A percentile compares a stretch with the other conserved stretches of the same genome.
Conservation (phyloP, 2,888 invertebrate species). For the Crioceris asparagi region DNA sequence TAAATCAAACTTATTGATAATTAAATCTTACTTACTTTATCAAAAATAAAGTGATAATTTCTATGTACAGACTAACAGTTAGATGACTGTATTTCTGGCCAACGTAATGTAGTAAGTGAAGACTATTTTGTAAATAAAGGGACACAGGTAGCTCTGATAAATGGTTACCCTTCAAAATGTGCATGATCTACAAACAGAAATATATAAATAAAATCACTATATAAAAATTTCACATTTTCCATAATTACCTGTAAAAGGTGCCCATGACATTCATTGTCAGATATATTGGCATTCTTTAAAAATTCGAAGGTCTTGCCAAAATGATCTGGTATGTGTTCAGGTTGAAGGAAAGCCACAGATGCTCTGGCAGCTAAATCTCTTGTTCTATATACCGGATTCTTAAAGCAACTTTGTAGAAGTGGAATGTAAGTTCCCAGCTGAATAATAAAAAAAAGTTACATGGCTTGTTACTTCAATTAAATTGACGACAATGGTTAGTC, state of each 20-base stretch:
- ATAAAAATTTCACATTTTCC: background rate
- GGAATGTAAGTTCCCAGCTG: constrained; percentile 57
- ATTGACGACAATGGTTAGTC: background rate
- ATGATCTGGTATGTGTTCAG: constrained; percentile 27
- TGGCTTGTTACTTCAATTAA: too few relatives aligned
- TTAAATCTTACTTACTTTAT: constrained; percentile 20
- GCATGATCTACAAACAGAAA: constrained; percentile 24
- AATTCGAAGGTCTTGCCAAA: constrained; percentile 25
- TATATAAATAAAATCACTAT: constrained; percentile 7
- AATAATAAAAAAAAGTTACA: background rate
- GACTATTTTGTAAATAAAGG: constrained; percentile 20
- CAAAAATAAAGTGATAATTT: constrained; percentile 27
- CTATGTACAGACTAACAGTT: constrained; percentile 30
- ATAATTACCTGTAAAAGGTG: constrained; percentile 49
- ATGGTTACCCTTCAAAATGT: constrained; percentile 24
- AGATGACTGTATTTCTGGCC: constrained; percentile 26
- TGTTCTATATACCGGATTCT: constrained; percentile 55
- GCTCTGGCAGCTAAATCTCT: constrained; percentile 65
- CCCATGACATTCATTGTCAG: constrained; percentile 56
- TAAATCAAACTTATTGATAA: background rate
- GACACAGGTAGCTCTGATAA: constrained; percentile 18
- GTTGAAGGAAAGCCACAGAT: constrained; percentile 46
- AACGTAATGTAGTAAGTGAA: constrained; percentile 25
- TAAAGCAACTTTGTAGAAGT: constrained; percentile 51
- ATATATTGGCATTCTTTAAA: constrained; percentile 25